These are phyloP conservation scores for Diarsia mendica DNA, from an alignment of 2,888 invertebrate species.

Conservation along the genomic window DNA sequence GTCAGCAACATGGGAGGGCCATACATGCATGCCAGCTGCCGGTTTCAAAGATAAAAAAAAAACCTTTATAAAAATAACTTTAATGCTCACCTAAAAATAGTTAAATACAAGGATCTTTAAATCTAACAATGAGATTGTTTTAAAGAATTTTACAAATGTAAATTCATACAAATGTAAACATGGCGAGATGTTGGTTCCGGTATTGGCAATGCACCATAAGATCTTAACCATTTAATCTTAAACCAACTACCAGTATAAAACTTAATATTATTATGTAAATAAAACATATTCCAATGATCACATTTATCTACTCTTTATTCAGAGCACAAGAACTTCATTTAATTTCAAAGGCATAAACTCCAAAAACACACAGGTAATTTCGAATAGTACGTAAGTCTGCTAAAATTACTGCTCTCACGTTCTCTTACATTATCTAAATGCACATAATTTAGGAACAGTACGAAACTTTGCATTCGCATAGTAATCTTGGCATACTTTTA, in stretches of 20 bases:
- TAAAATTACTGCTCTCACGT: constrained; percentile 43
- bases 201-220: neutral
- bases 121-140: neutral
- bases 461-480: constrained; percentile 49
- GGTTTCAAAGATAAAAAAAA: too few species aligned
- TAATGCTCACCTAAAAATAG: neutral
- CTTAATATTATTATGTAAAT: neutral
- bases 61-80: neutral
- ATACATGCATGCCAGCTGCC: too few species aligned
- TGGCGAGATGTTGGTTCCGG: neutral
- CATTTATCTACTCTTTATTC: neutral
- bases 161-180: neutral
- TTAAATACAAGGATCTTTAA: too few species aligned
- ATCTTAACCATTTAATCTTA: neutral
- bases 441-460: constrained; percentile 58
- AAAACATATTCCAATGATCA: neutral
- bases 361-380: constrained; percentile 34
- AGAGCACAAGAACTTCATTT: neutral
- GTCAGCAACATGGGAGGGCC: too few species aligned
- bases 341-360: neutral
- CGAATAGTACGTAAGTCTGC: constrained; percentile 18
- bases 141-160: too few species aligned
- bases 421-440: constrained; percentile 53
- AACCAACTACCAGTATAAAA: neutral
- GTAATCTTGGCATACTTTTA: constrained; percentile 55